A percentile compares a stretch with the other conserved stretches of the same genome.
phyloP scores from a whole-genome alignment of 1,140 invertebrate genomes.

The Aphis craccivora region DNA sequence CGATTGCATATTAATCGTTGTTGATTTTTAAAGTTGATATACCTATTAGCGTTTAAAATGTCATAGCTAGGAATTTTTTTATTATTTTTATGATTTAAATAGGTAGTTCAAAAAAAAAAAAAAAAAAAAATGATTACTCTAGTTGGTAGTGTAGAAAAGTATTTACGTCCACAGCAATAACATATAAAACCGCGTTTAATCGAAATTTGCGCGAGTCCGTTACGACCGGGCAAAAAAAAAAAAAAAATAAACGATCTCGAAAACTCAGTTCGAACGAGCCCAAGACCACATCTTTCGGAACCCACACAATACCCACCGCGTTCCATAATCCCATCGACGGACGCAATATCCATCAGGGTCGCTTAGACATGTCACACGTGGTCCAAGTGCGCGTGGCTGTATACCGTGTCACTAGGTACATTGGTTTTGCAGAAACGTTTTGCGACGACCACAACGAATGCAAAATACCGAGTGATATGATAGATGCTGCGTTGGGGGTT shows the following conservation, averaged over 20 bases:
- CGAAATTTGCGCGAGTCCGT: background rate
- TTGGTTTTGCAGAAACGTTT: conserved; percentile 25
- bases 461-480: background rate
- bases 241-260: background rate
- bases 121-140: too few relatives aligned
- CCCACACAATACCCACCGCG: background rate
- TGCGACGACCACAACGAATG: background rate
- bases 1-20: too few relatives aligned
- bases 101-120: too few relatives aligned
- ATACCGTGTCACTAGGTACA: too few relatives aligned
- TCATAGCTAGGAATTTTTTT: too few relatives aligned
- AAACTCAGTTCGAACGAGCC: background rate
- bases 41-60: background rate
- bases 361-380: background rate
- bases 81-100: too few relatives aligned
- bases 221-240: background rate
- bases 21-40: too few relatives aligned
- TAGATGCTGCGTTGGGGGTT: background rate
- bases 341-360: background rate
- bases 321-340: background rate
- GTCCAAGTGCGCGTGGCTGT: background rate
- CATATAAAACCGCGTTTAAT: background rate
- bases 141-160: too few relatives aligned
- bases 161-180: too few relatives aligned
- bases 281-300: background rate